These are phyloP conservation scores for Oophaga pumilio DNA, from an alignment of 2,113 vertebrate genomes.

Conservation along the genomic window DNA sequence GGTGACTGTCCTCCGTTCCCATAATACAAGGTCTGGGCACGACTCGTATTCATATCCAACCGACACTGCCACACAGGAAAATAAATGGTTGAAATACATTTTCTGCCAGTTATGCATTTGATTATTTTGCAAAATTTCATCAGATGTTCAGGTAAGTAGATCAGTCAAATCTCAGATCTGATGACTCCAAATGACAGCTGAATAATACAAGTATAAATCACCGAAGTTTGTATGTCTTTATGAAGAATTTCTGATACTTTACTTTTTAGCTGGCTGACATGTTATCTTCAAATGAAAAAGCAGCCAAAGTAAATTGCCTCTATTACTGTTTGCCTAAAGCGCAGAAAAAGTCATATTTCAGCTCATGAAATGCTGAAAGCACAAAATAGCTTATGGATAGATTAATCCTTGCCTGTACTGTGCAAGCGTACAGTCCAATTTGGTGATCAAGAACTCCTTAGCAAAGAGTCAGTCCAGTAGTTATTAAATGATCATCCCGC, in stretches of 20 bases:
- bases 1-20: constrained; percentile 91
- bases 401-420: neutral
- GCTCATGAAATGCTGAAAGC: constrained; percentile 28
- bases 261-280: constrained; percentile 24
- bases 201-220: constrained; percentile 45
- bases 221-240: constrained; percentile 24
- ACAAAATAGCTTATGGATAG: constrained; percentile 16
- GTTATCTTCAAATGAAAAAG: constrained; percentile 54
- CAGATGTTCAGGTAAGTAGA: constrained; percentile 10
- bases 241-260: constrained; percentile 42
- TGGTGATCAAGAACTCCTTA: constrained; percentile 21
- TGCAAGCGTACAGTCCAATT: constrained; percentile 20
- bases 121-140: constrained; percentile 15
- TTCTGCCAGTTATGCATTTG: neutral
- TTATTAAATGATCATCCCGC: constrained; percentile 7
- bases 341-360: constrained; percentile 44
- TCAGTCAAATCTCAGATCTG: constrained; percentile 13
- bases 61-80: constrained; percentile 80
- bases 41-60: constrained; percentile 96
- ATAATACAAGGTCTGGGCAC: constrained; percentile 89
- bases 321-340: constrained; percentile 43
- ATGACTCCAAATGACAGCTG: constrained; percentile 20
- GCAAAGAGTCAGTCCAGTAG: constrained; percentile 18
- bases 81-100: constrained; percentile 10
- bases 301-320: constrained; percentile 21